Percentiles rank a stretch among this genome's conserved stretches.
Conservation (phyloP, 2,113 vertebrate species). For the Oncorhynchus clarkii region DNA sequence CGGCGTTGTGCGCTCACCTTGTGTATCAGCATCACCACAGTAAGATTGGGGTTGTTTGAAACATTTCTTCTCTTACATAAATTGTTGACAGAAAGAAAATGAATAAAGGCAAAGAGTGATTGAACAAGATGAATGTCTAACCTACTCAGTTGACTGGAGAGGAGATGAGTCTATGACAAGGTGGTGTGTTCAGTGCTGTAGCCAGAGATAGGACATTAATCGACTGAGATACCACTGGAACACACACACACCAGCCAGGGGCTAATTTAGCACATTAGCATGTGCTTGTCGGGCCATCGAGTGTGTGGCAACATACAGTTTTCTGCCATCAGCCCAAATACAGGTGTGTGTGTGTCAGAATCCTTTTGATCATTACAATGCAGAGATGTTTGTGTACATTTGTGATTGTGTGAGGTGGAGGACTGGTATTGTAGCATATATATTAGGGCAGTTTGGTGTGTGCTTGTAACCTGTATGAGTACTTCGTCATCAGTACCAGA, state of each 20-base stretch:
- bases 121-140: too few relatives aligned
- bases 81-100: neutral
- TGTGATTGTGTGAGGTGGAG: neutral
- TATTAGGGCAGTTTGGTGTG: constrained; percentile 6
- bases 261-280: neutral
- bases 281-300: neutral
- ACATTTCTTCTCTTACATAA: too few relatives aligned
- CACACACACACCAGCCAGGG: neutral
- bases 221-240: neutral
- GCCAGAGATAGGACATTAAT: neutral
- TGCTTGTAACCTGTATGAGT: constrained; percentile 20
- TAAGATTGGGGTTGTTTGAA: too few relatives aligned
- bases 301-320: constrained; percentile 9
- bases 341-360: neutral
- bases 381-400: neutral
- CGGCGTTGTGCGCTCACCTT: too few relatives aligned
- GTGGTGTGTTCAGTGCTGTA: neutral
- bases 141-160: too few relatives aligned
- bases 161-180: neutral
- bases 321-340: neutral
- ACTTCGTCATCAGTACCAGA: constrained; percentile 46
- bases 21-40: too few relatives aligned
- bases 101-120: neutral
- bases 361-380: neutral
- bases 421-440: neutral